Base-by-base conservation (phyloP, 2,888 invertebrate genomes). In the Strigamia crassipes region DNA sequence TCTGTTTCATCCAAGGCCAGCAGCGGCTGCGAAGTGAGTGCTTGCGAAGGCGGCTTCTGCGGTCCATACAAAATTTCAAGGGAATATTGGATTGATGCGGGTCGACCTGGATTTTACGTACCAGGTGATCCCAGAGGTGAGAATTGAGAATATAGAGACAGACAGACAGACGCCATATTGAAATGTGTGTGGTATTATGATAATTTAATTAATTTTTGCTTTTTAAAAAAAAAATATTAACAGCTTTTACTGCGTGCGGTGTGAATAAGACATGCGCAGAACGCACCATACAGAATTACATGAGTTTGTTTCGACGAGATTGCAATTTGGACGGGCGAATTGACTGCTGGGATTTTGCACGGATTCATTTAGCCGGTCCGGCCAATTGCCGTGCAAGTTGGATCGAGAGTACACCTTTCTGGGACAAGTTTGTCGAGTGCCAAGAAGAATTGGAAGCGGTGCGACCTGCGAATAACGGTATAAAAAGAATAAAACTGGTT, bases 81-180 rank as follows among this genome's bases (percentile, higher is more conserved):
- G 93, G 92, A 92, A 0, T 96, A 96, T 87, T 96, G 96, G 96
- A 89, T 93, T 0, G 96, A 96, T 87, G 91, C 91, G 78, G 94
- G 93, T 12, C 27, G 66, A 81, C 81, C 81, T 21, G 81, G 81
- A 73, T 23, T 84, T 83, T 10, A 79, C 42, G 1, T 83, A 81
- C 82, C 86, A 86, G 78, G 78, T 38, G 78, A 78, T 78, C 78
- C 78, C 34, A 78, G 78, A 78, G 78, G 78, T 46, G 21, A 18
- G 46, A 3, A 27, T 3, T 27, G 27, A 3, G 1, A 27, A n/a
- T n/a, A n/a, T n/a, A n/a, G n/a, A n/a, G n/a, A n/a, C n/a, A n/a
- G n/a, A n/a, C n/a, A n/a, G 27, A 27, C 27, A 27, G 27, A 27
- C 27, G 27, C 27, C 27, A 27, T 27, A 27, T 27, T 27, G n/a